A percentile compares a stretch with the other conserved stretches of the same genome.
Evolutionary conservation across 2,797 vertebrate genomes (phyloP).

Genomic region (Momotus momota): DNA sequence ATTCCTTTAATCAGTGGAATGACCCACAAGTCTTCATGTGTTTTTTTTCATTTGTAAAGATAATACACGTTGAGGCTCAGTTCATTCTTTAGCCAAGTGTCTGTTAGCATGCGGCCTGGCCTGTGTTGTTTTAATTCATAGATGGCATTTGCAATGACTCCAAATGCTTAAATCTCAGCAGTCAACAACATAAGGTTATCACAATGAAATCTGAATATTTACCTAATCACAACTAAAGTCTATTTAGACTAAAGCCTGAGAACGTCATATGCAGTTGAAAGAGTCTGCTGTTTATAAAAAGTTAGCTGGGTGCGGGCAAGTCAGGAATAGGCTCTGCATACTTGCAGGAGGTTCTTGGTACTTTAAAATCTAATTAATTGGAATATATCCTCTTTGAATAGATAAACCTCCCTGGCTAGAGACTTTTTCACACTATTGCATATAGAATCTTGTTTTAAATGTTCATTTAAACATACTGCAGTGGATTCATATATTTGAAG

Average conservation of each 20-base stretch:
- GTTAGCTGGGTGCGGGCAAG: not conserved
- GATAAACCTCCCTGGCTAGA: not conserved
- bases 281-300: not conserved
- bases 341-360: not conserved
- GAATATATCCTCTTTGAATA: not conserved
- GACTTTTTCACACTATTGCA: not conserved
- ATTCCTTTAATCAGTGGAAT: not conserved
- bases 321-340: not conserved
- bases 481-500: not conserved
- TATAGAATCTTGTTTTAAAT: not conserved
- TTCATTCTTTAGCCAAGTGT: not conserved
- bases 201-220: slow-evolving; percentile 37
- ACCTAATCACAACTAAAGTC: not conserved
- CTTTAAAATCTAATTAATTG: not conserved
- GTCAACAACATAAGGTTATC: slow-evolving; percentile 2
- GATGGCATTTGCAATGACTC: not conserved
- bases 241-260: not conserved
- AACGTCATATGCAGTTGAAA: not conserved
- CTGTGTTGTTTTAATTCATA: not conserved
- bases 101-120: not conserved
- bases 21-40: not conserved
- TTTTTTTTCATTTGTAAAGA: not conserved
- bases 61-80: not conserved
- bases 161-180: slow-evolving; percentile 21
- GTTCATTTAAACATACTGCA: not conserved